Evolutionary conservation across 2,113 vertebrate species (phyloP), one percentile per base, ranked within the genome.

Genomic region (Pelobates fuscus): DNA sequence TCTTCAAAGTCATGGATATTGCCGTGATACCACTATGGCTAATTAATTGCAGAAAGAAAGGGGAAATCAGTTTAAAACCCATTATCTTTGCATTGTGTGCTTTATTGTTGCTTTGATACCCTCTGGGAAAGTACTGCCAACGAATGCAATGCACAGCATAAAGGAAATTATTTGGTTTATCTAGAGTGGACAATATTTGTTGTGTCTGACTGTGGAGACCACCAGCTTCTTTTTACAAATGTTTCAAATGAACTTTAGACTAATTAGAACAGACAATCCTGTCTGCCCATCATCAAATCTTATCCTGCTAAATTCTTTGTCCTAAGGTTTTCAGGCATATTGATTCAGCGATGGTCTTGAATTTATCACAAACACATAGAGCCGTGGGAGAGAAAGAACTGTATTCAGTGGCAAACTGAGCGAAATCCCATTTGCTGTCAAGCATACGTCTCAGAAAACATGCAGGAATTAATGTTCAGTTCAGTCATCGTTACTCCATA

Each of bases 331-430:
- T 77, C 43, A 77, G 64, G 73, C 72, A 67, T 64, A 76, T 67
- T 66, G 57, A 55, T 44, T 71, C 46, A 49, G 65, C 46, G 26
- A 68, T 68, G 55, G 65, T 52, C 62, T 77, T 77, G 73, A 77
- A 77, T 77, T 77, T 54, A 77, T 77, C 55, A 68, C 64, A 68
- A 67, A 61, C 73, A 75, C 71, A 77, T 68, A 52, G 73, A 67
- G 67, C 64, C 73, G 73, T 77, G 73, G 73, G 73, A 77, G 73
- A 77, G 43, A 68, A 32, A 77, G 54, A 58, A 77, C 41, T 68
- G 65, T 61, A 77, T 68, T 77, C 64, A 77, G 23, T n/a, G 43
- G 52, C 12, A 18, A 55, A 59, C 55, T 25, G 30, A 61, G 7
- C 46, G 21, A 68, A 75, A 60, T 52, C 43, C 37, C 26, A 52